Percentiles rank a stretch among this genome's conserved stretches.
These are phyloP conservation scores for Thymelicus lineola DNA, from an alignment of 2,888 invertebrate genomes.

Conservation along the genomic window DNA sequence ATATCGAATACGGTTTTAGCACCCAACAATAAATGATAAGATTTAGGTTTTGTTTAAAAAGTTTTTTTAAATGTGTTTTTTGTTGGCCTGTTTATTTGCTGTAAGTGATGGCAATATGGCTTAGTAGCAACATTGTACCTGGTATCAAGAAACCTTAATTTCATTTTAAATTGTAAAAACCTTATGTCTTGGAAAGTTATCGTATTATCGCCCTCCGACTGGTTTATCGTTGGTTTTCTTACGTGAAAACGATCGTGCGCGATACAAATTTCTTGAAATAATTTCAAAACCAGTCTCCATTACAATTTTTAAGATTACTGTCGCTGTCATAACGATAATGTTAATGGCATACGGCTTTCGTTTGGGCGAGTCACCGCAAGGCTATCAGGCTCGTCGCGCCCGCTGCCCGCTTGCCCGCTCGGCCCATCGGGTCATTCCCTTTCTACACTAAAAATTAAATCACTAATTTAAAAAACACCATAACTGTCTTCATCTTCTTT, in stretches of 20 bases:
- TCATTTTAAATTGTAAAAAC: constrained; percentile 4
- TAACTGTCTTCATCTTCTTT: neutral
- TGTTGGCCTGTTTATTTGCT: no score
- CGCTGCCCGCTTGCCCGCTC: no score
- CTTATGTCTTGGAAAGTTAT: constrained; percentile 1
- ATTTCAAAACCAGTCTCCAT: constrained; percentile 40
- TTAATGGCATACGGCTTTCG: constrained; percentile 47
- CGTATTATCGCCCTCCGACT: constrained; percentile 7
- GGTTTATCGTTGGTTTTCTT: constrained; percentile 1
- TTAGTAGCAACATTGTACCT: neutral
- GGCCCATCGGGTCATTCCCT: constrained; percentile 6
- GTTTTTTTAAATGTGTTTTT: no score
- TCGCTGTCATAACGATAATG: constrained; percentile 47
- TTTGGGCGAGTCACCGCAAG: constrained; percentile 48
- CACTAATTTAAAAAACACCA: constrained; percentile 1
- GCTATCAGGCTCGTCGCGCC: constrained; percentile 38
- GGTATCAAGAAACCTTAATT: neutral
- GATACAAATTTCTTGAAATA: constrained; percentile 12
- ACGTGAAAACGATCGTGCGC: constrained; percentile 2
- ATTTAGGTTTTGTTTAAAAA: no score
- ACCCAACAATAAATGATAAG: no score
- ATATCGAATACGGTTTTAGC: no score
- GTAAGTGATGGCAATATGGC: no score
- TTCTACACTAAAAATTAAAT: neutral
- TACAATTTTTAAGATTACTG: constrained; percentile 45